These are phyloP conservation scores for Falco novaeseelandiae DNA, from an alignment of 2,797 vertebrate species.

Conservation along the genomic window DNA sequence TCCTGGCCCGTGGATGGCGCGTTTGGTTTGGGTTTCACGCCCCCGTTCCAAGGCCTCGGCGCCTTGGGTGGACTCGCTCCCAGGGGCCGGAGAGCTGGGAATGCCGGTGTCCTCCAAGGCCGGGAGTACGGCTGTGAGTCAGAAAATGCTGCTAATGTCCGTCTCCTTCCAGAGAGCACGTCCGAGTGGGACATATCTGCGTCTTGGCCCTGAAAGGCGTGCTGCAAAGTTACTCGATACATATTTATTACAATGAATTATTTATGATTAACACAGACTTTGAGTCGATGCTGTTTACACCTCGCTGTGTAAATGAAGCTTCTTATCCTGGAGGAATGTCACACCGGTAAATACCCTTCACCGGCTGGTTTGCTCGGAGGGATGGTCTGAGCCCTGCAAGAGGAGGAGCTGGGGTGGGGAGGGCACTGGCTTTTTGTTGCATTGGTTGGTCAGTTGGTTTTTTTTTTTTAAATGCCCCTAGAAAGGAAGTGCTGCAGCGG, in stretches of 20 bases:
- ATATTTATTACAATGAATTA: constrained; percentile 99
- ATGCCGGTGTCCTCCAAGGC: too few relatives aligned
- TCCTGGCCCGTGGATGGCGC: too few relatives aligned
- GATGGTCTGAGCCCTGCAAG: constrained; percentile 6
- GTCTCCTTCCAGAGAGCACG: constrained; percentile 57
- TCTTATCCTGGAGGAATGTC: constrained; percentile 80
- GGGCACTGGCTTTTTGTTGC: background rate
- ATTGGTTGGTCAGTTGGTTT: background rate
- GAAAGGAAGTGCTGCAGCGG: constrained; percentile 6
- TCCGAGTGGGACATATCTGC: constrained; percentile 72
- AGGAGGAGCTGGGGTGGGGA: background rate
- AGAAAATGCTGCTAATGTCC: constrained; percentile 81
- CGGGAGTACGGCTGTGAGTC: constrained; percentile 40
- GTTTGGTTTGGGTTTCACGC: too few relatives aligned
- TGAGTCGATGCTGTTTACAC: constrained; percentile 82
- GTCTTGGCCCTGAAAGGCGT: constrained; percentile 79
- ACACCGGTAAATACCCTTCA: constrained; percentile 79
- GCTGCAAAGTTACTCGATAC: constrained; percentile 91
- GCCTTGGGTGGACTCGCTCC: too few relatives aligned
- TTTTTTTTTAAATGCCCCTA: background rate
- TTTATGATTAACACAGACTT: constrained; percentile 91
- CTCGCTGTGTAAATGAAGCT: constrained; percentile 84
- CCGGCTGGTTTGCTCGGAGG: constrained; percentile 28
- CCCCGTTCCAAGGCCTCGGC: too few relatives aligned
- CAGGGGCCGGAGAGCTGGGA: too few relatives aligned